Percentiles rank a stretch among this genome's conserved stretches.
Conservation (phyloP, 2,888 invertebrate species). For the Linnaemya vulpina region DNA sequence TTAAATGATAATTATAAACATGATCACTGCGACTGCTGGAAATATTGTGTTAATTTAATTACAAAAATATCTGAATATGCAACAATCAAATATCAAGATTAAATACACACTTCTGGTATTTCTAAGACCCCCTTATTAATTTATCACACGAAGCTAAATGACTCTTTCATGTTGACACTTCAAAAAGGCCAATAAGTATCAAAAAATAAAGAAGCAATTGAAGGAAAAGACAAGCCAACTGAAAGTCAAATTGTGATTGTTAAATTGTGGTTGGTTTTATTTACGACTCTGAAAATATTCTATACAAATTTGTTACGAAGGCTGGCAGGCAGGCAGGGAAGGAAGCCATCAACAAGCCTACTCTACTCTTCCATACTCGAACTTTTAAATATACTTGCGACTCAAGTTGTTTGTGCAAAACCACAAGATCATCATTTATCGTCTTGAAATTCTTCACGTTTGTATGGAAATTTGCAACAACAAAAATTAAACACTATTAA, state of each 20-base stretch:
- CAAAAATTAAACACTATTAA: neutral
- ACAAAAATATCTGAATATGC: too few species aligned
- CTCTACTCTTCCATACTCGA: neutral
- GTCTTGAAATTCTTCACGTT: constrained; percentile 49
- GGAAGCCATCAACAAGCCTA: neutral
- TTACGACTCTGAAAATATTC: constrained; percentile 21
- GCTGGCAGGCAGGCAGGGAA: neutral
- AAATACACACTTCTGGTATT: neutral
- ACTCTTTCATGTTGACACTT: constrained; percentile 30
- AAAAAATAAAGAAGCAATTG: neutral
- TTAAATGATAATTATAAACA: neutral
- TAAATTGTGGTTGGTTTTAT: constrained; percentile 41
- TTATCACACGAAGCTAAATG: constrained; percentile 16
- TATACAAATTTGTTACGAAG: constrained; percentile 20
- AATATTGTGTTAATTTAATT: neutral
- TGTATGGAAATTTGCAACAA: constrained; percentile 29
- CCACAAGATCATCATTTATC: constrained; percentile 60
- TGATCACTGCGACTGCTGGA: neutral
- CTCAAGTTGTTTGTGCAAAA: constrained; percentile 43
- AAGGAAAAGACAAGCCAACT: constrained; percentile 14
- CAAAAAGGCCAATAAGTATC: neutral
- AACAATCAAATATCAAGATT: neutral
- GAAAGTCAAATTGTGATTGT: constrained; percentile 31
- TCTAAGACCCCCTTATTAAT: neutral
- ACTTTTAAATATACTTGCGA: constrained; percentile 7